Evolutionary conservation across 2,888 invertebrate genomes (phyloP).

Genomic region (Schizaphis graminum): DNA sequence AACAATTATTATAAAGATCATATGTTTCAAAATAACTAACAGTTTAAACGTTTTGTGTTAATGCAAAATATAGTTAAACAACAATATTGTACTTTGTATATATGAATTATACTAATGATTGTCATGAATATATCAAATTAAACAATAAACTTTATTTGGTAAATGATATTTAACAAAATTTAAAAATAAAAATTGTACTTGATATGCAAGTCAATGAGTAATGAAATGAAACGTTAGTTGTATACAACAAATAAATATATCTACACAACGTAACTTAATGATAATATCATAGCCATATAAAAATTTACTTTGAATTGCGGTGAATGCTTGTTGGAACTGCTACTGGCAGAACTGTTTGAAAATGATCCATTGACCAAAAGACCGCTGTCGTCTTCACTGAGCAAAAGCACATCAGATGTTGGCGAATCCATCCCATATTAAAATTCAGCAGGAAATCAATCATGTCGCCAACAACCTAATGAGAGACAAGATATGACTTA

Average conservation of each 20-base stretch:
- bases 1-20: neutral
- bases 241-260: neutral
- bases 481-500: neutral
- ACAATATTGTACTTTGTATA: neutral
- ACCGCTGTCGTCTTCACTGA: constrained; percentile 81
- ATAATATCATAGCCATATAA: neutral
- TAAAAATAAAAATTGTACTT: neutral
- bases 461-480: neutral
- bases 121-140: neutral
- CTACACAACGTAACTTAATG: neutral
- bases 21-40: neutral
- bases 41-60: neutral
- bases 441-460: constrained; percentile 66
- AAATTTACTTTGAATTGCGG: constrained; percentile 17
- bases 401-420: constrained; percentile 79
- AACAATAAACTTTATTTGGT: neutral
- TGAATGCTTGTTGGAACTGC: constrained; percentile 76
- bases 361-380: constrained; percentile 74
- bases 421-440: constrained; percentile 79
- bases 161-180: neutral
- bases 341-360: constrained; percentile 81
- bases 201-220: neutral
- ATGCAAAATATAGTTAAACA: neutral
- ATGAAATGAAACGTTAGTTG: neutral
- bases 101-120: neutral